A percentile compares a stretch with the other conserved stretches of the same genome.
Conservation (phyloP, 2,113 vertebrate species). For the human (Homo sapiens) region GRCh38 chr9:102753001-102753500, state of each 20-base stretch:
- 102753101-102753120: neutral
- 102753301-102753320: neutral
- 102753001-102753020: neutral
- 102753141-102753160: neutral
- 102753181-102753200: neutral
- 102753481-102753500: neutral
- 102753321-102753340: neutral
- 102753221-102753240: neutral
- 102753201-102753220: neutral
- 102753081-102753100: neutral
- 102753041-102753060: neutral
- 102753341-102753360: neutral
- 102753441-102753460: slow-evolving; percentile 24
- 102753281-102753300: neutral
- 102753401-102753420: neutral
- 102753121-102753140: neutral
- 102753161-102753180: neutral
- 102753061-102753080: neutral
- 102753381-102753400: neutral
- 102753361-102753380: neutral
- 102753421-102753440: neutral
- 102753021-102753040: neutral
- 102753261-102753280: neutral
- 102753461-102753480: neutral
- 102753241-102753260: neutral